These are phyloP conservation scores for Xylota segnis DNA, from an alignment of 2,888 invertebrate species.

Conservation along the genomic window DNA sequence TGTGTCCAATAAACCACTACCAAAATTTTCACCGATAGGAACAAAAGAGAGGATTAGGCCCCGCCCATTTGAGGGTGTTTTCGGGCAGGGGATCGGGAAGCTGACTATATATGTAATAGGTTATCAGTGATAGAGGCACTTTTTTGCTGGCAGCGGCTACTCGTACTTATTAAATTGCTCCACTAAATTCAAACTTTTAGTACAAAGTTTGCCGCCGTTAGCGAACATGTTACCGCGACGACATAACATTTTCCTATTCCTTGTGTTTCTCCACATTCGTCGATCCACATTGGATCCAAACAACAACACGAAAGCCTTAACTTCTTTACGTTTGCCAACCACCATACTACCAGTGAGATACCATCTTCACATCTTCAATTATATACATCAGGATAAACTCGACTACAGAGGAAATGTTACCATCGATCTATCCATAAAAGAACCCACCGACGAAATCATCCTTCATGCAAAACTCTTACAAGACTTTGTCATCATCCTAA, in stretches of 20 bases:
- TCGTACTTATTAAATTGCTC: too few relatives aligned
- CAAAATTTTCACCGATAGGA: too few relatives aligned
- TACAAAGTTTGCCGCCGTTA: slow-evolving; percentile 35
- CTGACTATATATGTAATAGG: too few relatives aligned
- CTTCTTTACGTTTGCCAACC: slow-evolving; percentile 85
- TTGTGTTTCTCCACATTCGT: slow-evolving; percentile 35
- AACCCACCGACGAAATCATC: slow-evolving; percentile 81
- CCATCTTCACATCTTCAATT: slow-evolving; percentile 82
- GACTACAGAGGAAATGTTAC: slow-evolving; percentile 81
- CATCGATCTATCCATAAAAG: slow-evolving; percentile 80
- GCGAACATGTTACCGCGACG: slow-evolving; percentile 56
- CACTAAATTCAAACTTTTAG: too few relatives aligned
- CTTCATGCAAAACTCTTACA: slow-evolving; percentile 81
- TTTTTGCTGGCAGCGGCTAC: too few relatives aligned
- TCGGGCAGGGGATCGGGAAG: too few relatives aligned
- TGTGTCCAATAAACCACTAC: too few relatives aligned
- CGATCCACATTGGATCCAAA: slow-evolving; percentile 1
- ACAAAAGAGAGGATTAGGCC: too few relatives aligned
- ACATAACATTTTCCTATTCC: slow-evolving; percentile 24
- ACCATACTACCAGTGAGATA: slow-evolving; percentile 86
- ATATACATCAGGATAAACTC: slow-evolving; percentile 79
- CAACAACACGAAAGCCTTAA: neutral
- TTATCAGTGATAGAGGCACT: too few relatives aligned
- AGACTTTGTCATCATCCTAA: slow-evolving; percentile 79
- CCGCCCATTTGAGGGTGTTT: too few relatives aligned